Conservation (phyloP, 1,140 invertebrate genomes). For the Plectrocnemia conspersa region DNA sequence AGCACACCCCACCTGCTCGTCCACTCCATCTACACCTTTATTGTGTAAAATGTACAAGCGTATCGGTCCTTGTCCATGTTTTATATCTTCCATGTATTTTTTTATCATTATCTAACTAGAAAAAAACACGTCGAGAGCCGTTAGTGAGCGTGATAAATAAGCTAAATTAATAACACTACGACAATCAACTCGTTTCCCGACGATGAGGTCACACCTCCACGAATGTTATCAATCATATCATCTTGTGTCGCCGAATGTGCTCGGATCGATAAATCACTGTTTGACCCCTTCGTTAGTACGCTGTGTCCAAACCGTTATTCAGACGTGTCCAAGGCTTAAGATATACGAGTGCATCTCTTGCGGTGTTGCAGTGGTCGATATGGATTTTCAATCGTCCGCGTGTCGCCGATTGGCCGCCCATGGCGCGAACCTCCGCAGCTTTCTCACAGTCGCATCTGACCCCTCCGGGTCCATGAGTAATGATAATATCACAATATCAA, state of each 20-base stretch:
- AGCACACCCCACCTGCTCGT: background rate
- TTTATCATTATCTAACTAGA: too few relatives aligned
- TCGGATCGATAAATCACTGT: slow-evolving; percentile 11
- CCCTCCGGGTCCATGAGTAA: slow-evolving; percentile 31
- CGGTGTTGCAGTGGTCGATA: background rate
- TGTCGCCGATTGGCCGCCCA: background rate
- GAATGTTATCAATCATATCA: slow-evolving; percentile 2
- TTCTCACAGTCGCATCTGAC: slow-evolving; percentile 34
- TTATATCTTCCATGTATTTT: too few relatives aligned
- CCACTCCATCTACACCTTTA: slow-evolving; percentile 3
- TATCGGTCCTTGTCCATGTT: background rate
- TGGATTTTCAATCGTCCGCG: slow-evolving; percentile 4
- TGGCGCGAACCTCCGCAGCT: slow-evolving; percentile 12
- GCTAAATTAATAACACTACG: too few relatives aligned
- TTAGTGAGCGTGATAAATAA: too few relatives aligned
- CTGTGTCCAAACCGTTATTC: too few relatives aligned
- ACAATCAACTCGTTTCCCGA: background rate
- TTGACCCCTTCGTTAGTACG: too few relatives aligned
- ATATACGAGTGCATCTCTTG: slow-evolving; percentile 6
- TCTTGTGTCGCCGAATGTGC: slow-evolving; percentile 7
- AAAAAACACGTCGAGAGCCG: too few relatives aligned
- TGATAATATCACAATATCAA: slow-evolving; percentile 32
- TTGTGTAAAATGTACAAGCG: too few relatives aligned
- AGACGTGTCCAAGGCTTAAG: slow-evolving; percentile 9
- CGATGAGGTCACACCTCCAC: slow-evolving; percentile 2